Percentiles rank a stretch among this genome's conserved stretches.
These are phyloP conservation scores for Hylomyscus alleni DNA, from an alignment of 2,797 vertebrate species.

Conservation along the genomic window DNA sequence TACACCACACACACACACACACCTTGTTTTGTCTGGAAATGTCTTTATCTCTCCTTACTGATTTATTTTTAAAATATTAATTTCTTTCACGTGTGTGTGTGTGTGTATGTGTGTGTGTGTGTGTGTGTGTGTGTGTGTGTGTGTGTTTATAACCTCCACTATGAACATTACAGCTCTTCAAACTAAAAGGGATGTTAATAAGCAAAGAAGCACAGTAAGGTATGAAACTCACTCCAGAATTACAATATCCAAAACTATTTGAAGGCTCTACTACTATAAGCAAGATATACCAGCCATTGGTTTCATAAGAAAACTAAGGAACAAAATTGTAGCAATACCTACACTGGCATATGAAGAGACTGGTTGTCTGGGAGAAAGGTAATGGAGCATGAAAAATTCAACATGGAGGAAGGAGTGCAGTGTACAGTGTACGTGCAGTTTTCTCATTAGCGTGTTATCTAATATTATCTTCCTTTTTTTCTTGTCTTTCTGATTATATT, in stretches of 20 bases:
- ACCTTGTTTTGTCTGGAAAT: background rate
- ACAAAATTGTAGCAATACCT: background rate
- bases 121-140: background rate
- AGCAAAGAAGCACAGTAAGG: background rate
- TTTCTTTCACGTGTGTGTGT: too few species aligned
- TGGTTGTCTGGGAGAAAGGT: background rate
- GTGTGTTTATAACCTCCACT: background rate
- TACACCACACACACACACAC: too few species aligned
- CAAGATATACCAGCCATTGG: background rate
- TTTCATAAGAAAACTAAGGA: background rate
- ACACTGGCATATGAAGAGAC: background rate
- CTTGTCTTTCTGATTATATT: background rate
- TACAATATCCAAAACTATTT: background rate
- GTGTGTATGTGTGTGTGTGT: background rate
- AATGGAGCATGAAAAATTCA: background rate
- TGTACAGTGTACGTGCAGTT: background rate
- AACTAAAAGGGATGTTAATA: background rate
- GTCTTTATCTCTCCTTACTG: background rate
- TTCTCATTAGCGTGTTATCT: background rate
- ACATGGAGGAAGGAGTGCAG: background rate
- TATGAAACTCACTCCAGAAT: background rate
- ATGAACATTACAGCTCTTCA: background rate
- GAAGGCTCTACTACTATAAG: background rate
- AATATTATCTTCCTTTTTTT: background rate
- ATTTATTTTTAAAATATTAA: background rate